Evolutionary conservation across 1,140 invertebrate genomes (phyloP), one percentile per base, ranked within the genome.

Genomic region (Drosophila melanica): DNA sequence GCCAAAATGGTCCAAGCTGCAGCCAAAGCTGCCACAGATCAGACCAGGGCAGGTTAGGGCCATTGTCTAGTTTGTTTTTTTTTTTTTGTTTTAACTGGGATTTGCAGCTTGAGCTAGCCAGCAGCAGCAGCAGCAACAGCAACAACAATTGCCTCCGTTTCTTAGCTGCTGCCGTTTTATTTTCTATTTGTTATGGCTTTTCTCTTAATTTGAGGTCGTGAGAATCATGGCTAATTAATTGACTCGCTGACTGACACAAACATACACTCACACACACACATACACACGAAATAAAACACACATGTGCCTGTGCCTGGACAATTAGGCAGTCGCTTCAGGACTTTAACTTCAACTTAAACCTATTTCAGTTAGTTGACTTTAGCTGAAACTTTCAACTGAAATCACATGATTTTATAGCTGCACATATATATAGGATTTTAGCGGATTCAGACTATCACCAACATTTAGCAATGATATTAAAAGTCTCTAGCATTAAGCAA

Each of bases 191-290:
- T 79, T 79, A 89, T 89, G 77, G 84, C 84, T 87, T 87, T 87
- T 77, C 82, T 87, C 80, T 90, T 87, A 90, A 90, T 90, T 85
- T 90, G 82, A 90, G 87, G 89, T 90, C 89, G 89, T 90, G 89
- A 90, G 89, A 90, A 90, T 90, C 89, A 89, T 90, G 79, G 82
- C 82, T 90, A 90, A 90, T 90, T 90, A 90, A 90, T 90, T 90
- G 89, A 78, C 80, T 82, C 66, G 65, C 62, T 78, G 71, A 75
- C 67, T 70, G 66, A 60, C 68, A 50, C 57, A 70, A 45, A 58
- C 71, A 70, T 37, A 71, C 62, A 67, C 44, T 70, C 50, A 59
- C 65, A 60, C 35, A 64, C 8, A 64, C 18, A 58, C 60, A 59
- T 35, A 63, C 60, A 59, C 6, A 23, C n/a, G 33, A 30, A 60